Base-by-base conservation (phyloP, 2,113 vertebrate species). In the Ciconia stormi region DNA sequence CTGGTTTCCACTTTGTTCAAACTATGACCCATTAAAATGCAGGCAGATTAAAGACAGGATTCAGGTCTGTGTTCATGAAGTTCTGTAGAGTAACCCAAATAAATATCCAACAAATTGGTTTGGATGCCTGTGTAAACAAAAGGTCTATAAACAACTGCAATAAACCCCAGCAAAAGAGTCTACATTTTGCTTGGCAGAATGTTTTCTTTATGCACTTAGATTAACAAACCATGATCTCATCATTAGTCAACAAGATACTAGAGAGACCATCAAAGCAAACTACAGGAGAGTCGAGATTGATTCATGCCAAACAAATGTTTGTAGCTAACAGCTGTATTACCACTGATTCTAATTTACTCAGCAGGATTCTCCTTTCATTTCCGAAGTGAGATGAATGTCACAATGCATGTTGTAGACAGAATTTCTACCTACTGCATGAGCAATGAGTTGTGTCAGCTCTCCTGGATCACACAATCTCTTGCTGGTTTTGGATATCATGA, bases 211-310 rank as follows among this genome's bases (percentile, higher is more conserved):
- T 98, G 96, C 88, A 82, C 94, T 96, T 97, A 97, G 98, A 96
- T 98, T 97, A 98, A 98, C 98, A 98, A 98, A 99, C 90, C 94
- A 97, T 97, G 98, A 98, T 98, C 97, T 98, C 98, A 98, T 97
- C 97, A 91, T 98, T 98, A 98, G 98, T 98, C 98, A 99, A 98
- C 97, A 94, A 98, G 97, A 98, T 98, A 97, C 96, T 92, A 97
- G 97, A 97, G 94, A 94, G 95, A 96, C 95, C 98, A 99, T 99
- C 98, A 99, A 99, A 99, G 98, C 96, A 97, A 98, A 96, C 98
- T 97, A 98, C 97, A 61, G 98, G 98, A 98, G 97, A 97, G 97
- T 97, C 61, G 42, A 93, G 96, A 97, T 44, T 97, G 98, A 98
- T 97, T 96, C 97, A 42, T 95, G 98, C 98, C 98, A 98, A 98